Evolutionary conservation across 2,797 vertebrate genomes (phyloP).

Genomic region (Linurgus olivaceus): DNA sequence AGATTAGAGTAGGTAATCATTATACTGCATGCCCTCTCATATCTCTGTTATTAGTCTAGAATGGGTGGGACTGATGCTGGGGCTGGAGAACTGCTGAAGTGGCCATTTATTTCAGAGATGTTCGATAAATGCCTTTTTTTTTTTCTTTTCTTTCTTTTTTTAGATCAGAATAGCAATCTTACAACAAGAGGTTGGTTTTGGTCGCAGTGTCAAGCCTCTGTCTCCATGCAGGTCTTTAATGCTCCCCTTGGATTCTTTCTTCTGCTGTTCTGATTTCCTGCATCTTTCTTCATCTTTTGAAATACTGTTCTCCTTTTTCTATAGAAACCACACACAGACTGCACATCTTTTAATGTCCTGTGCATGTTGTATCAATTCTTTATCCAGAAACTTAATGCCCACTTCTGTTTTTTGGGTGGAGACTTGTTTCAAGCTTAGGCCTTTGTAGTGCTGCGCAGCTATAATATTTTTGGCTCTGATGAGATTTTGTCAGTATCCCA

Average conservation of each 20-base stretch:
- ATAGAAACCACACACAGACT: not conserved
- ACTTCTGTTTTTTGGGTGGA: not conserved
- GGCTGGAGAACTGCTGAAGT: not conserved
- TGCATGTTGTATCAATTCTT: not conserved
- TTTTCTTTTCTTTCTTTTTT: not conserved
- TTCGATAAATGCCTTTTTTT: not conserved
- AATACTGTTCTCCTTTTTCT: not conserved
- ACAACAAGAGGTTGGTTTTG: not conserved
- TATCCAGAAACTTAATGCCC: not conserved
- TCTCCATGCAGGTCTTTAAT: not conserved
- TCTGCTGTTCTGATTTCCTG: not conserved
- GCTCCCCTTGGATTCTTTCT: not conserved
- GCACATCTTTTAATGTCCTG: not conserved
- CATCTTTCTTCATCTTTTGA: not conserved
- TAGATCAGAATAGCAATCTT: not conserved
- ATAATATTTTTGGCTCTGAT: not conserved
- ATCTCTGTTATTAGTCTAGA: not conserved
- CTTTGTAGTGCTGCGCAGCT: not conserved
- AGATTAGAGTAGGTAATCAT: not conserved
- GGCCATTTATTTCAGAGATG: not conserved
- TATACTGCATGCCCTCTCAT: not conserved
- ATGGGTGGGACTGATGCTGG: not conserved
- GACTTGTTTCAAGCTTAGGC: not conserved
- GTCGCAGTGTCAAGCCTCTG: not conserved
- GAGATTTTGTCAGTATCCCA: not conserved